These are phyloP conservation scores for Melanotaenia parkinsoni DNA, from an alignment of 2,797 vertebrate species.

Conservation along the genomic window DNA sequence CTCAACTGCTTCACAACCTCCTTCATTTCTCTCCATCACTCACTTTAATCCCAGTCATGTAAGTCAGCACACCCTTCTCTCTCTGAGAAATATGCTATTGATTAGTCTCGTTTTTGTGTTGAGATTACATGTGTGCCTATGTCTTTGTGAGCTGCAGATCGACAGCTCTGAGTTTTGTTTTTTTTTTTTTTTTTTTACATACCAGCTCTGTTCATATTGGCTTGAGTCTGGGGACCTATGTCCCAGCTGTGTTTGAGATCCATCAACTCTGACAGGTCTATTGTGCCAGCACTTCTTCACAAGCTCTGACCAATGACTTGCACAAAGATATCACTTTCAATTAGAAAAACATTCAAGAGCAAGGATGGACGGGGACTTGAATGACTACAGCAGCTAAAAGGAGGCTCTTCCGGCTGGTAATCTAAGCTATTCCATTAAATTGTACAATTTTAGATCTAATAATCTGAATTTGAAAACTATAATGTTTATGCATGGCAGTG, in stretches of 20 bases:
- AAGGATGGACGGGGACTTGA: conserved; percentile 56
- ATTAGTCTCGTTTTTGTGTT: conserved; percentile 56
- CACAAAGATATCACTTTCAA: conserved; percentile 81
- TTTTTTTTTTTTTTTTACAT: conserved; percentile 81
- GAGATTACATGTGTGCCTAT: conserved; percentile 18
- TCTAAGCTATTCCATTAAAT: conserved; percentile 7
- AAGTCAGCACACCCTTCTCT: conserved; percentile 73
- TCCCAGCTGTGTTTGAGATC: conserved; percentile 83
- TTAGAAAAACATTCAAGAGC: conserved; percentile 75
- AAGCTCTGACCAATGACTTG: conserved; percentile 75
- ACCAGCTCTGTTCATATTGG: conserved; percentile 74
- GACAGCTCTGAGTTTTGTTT: conserved; percentile 69
- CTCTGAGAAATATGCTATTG: conserved; percentile 78
- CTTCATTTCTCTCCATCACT: conserved; percentile 62
- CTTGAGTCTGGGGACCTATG: conserved; percentile 76
- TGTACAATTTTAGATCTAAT: not conserved
- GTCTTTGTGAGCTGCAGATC: conserved; percentile 49
- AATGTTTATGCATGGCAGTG: not conserved
- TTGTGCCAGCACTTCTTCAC: conserved; percentile 79
- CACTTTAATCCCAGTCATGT: conserved; percentile 73
- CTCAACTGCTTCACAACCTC: conserved; percentile 58
- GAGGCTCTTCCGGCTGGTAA: conserved; percentile 6
- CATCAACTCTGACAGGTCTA: conserved; percentile 86
- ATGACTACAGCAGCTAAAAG: conserved; percentile 29
- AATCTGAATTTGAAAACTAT: not conserved